Base-by-base conservation (phyloP, 2,797 vertebrate species). In the Carduelis carduelis region DNA sequence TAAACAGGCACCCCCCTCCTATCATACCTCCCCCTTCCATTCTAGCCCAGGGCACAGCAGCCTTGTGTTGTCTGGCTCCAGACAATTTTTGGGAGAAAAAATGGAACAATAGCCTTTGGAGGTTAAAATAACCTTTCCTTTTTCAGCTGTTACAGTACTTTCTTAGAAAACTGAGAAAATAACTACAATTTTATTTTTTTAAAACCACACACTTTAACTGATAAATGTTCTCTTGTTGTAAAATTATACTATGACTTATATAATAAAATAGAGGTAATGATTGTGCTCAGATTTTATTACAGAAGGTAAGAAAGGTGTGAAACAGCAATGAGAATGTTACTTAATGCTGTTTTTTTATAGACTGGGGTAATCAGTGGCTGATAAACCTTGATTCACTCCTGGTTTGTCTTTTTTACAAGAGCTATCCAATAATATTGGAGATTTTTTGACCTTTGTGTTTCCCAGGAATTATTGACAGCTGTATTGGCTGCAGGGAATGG, bases 1-100 rank as follows among this genome's bases (percentile, higher is more conserved):
- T 98, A 98, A 98, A 98, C 98, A 98, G 98, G 97, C 98, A 97
- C 56, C 74, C 83, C 47, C 35, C 74, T 74, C 44, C 83, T 66
- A 47, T 81, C 56, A 44, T 65, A 52, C 61, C 87, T 64, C 59
- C 32, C 55, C 23, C 56, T 89, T 90, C 77, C 82, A 92, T 90
- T 96, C 83, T 94, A 93, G 89, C 96, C 91, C 83, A 95, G 72
- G 96, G 95, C 94, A 95, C 69, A 92, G 83, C 83, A 95, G 88
- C 88, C 91, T 83, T 92, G 77, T 94, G 77, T 91, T 94, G 91
- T 93, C 91, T 96, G 84, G 83, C 84, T 96, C 78, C 89, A 96
- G 82, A 92, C 87, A 90, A 89, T 82, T 95, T 93, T 90, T 1
- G 26, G 80, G 59, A 78, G 72, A 17, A 72, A 79, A 85, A 59